These are phyloP conservation scores for Drosophila eohydei DNA, from an alignment of 2,888 invertebrate genomes.

Conservation along the genomic window DNA sequence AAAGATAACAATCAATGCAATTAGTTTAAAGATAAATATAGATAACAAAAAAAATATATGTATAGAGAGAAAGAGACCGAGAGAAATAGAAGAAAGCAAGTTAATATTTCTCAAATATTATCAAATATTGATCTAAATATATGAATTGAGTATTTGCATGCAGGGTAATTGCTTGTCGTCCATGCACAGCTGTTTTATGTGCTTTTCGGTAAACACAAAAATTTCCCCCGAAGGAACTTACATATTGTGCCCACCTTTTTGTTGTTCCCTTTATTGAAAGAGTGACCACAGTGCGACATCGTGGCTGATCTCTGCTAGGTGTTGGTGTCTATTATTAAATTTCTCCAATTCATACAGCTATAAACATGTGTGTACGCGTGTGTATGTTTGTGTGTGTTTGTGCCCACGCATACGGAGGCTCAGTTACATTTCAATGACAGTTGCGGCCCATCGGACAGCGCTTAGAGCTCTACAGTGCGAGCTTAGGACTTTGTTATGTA, in stretches of 20 bases:
- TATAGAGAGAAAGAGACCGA: neutral
- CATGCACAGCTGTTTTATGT: neutral
- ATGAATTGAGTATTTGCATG: neutral
- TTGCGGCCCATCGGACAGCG: slow-evolving; percentile 40
- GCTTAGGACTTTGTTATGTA: slow-evolving; percentile 50
- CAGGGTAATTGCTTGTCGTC: neutral
- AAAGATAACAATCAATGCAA: neutral
- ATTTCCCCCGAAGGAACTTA: neutral
- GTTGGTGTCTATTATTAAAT: slow-evolving; percentile 64
- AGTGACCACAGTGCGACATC: slow-evolving; percentile 40
- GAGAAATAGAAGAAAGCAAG: neutral
- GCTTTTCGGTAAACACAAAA: neutral
- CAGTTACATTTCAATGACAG: slow-evolving; percentile 66
- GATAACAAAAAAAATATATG: neutral
- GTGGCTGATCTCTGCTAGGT: slow-evolving; percentile 33
- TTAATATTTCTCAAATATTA: neutral
- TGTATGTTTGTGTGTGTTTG: slow-evolving; percentile 22
- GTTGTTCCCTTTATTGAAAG: neutral
- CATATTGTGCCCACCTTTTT: neutral
- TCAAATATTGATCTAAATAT: neutral
- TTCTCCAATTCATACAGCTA: slow-evolving; percentile 52
- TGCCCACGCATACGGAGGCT: slow-evolving; percentile 44
- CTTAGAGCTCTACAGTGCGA: slow-evolving; percentile 37
- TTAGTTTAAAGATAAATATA: neutral
- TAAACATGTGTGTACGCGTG: slow-evolving; percentile 3